phyloP scores from a whole-genome alignment of 2,797 vertebrate genomes.

The Onychomys arenicola region DNA sequence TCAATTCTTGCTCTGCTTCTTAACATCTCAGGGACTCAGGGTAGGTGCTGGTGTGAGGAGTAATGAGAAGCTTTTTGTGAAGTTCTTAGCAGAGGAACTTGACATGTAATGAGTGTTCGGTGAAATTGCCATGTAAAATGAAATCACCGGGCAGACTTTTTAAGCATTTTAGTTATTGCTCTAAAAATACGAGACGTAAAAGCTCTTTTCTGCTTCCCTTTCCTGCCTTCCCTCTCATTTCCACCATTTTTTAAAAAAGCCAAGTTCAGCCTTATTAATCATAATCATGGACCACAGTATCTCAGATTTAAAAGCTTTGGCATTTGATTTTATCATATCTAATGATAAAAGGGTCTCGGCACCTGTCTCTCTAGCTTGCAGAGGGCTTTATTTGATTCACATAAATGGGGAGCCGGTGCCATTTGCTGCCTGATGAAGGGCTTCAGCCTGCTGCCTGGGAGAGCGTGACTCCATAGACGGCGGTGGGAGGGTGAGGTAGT shows the following conservation, averaged over 20 bases:
- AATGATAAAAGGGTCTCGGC: slow-evolving; percentile 21
- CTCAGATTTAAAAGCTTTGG: slow-evolving; percentile 62
- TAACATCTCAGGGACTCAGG: not conserved
- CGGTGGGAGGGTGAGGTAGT: not conserved
- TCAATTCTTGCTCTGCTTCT: not conserved
- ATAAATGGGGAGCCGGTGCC: slow-evolving; percentile 19
- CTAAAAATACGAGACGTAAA: slow-evolving; percentile 13
- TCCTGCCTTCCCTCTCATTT: not conserved
- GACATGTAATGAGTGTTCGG: not conserved
- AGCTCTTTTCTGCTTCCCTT: not conserved
- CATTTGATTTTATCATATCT: slow-evolving; percentile 54
- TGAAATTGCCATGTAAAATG: not conserved
- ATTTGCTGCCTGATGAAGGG: not conserved
- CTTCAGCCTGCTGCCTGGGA: not conserved
- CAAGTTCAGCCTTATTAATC: not conserved
- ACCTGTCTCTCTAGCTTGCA: not conserved
- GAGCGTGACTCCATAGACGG: not conserved
- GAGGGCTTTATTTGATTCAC: slow-evolving; percentile 31
- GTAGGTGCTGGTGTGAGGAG: not conserved
- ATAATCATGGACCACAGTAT: not conserved
- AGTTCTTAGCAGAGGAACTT: not conserved
- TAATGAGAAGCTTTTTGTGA: not conserved
- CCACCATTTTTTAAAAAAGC: slow-evolving; percentile 28
- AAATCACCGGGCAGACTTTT: not conserved
- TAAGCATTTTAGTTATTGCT: slow-evolving; percentile 28